These are phyloP conservation scores for Sander vitreus DNA, from an alignment of 2,113 vertebrate genomes.

Conservation along the genomic window DNA sequence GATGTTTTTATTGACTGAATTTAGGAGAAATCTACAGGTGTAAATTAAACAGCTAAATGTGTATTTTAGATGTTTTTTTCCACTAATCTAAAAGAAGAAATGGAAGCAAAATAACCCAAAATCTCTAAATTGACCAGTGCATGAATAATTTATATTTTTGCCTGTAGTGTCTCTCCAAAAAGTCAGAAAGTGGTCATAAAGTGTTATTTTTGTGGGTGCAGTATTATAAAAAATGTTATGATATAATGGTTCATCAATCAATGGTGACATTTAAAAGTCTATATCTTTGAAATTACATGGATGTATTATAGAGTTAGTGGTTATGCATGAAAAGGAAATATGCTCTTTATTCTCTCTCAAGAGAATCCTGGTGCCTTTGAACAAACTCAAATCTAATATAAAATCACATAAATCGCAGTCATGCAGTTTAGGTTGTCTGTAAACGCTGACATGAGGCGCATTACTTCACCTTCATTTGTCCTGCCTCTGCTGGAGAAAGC, in stretches of 20 bases:
- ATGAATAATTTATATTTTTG: too few relatives aligned
- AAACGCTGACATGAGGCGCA: conserved; percentile 38
- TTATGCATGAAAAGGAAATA: conserved; percentile 16
- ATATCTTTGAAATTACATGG: conserved; percentile 1
- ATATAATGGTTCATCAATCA: not conserved
- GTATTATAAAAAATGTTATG: not conserved
- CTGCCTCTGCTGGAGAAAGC: conserved; percentile 12
- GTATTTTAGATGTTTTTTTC: too few relatives aligned
- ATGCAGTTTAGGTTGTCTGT: conserved; percentile 21
- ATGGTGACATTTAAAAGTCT: not conserved
- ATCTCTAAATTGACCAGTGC: too few relatives aligned
- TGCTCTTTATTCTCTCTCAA: not conserved
- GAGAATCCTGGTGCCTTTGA: conserved; percentile 23
- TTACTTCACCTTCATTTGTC: conserved; percentile 54
- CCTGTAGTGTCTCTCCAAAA: not conserved
- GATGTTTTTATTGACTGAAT: not conserved
- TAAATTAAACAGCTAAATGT: too few relatives aligned
- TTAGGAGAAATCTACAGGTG: too few relatives aligned
- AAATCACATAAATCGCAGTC: not conserved
- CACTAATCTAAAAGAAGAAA: too few relatives aligned
- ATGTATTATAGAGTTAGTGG: not conserved
- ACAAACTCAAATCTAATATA: conserved; percentile 34
- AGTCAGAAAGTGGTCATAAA: not conserved
- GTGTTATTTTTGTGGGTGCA: not conserved
- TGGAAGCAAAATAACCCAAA: too few relatives aligned